Evolutionary conservation across 30 jellyfish, hydroid and myxozoan species (phyloP).

Genomic region (Rhopilema esculentum): DNA sequence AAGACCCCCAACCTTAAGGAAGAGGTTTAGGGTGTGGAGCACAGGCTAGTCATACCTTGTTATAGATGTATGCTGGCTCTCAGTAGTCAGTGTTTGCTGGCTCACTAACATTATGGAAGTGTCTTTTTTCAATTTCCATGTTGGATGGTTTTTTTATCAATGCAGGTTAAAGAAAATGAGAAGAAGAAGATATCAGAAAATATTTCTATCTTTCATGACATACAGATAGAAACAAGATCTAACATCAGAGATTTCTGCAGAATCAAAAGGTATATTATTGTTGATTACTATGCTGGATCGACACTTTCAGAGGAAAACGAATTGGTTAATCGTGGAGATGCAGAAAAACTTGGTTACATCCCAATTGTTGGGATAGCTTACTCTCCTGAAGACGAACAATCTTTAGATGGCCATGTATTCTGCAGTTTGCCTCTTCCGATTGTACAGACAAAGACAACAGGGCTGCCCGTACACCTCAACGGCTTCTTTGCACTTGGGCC

Average conservation of each 20-base stretch:
- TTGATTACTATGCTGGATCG: constrained; percentile 42
- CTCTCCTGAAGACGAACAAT: neutral
- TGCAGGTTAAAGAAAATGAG: neutral
- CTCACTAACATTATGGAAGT: too few species aligned
- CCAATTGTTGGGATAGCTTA: constrained; percentile 80
- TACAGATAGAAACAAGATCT: neutral
- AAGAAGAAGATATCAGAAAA: neutral
- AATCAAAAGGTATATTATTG: neutral
- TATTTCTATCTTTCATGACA: too few species aligned
- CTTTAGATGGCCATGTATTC: constrained; percentile 77
- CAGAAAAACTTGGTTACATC: constrained; percentile 39
- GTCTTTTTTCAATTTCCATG: too few species aligned
- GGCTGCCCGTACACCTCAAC: constrained; percentile 86
- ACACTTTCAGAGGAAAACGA: constrained; percentile 19
- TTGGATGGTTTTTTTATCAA: too few species aligned
- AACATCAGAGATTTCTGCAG: neutral
- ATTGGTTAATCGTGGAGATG: constrained; percentile 14
- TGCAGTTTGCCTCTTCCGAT: constrained; percentile 85
- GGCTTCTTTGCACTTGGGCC: constrained; percentile 88
- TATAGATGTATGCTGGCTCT: too few species aligned
- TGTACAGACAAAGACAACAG: constrained; percentile 52
- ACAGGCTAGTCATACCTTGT: too few species aligned
- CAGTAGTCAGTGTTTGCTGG: too few species aligned
- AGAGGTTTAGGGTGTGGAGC: too few species aligned
- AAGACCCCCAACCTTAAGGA: too few species aligned